Conservation (phyloP, 2,113 vertebrate genomes). For the Pseudopipra pipra region DNA sequence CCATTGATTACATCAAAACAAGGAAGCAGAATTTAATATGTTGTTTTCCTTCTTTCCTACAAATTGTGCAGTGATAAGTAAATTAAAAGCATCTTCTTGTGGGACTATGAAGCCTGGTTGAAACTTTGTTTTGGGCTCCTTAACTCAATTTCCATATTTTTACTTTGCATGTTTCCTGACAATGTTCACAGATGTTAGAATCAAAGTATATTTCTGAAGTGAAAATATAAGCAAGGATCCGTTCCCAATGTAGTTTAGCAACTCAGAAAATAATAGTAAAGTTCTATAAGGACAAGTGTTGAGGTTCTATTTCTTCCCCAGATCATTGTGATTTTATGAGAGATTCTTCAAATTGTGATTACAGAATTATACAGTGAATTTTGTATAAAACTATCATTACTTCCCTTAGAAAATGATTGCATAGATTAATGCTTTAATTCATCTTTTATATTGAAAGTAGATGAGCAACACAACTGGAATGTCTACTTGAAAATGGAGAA, state of each 20-base stretch:
- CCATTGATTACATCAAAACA: not conserved
- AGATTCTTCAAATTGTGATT: not conserved
- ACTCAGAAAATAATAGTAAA: not conserved
- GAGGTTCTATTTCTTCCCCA: not conserved
- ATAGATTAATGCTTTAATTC: constrained; percentile 36
- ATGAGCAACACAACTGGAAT: constrained; percentile 18
- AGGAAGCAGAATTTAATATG: not conserved
- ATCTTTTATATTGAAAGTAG: not conserved
- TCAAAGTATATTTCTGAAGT: not conserved
- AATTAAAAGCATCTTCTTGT: not conserved
- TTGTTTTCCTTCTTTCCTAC: not conserved
- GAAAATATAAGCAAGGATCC: not conserved
- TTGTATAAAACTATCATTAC: not conserved
- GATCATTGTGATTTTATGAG: not conserved
- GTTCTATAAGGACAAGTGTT: not conserved
- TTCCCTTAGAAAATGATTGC: not conserved
- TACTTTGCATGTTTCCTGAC: not conserved
- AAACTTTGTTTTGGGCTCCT: not conserved
- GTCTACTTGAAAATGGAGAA: not conserved
- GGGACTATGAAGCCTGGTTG: not conserved
- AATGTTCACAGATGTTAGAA: not conserved
- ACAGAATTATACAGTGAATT: not conserved
- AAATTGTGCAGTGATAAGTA: not conserved
- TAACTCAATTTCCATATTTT: not conserved
- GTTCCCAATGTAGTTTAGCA: not conserved